Base-by-base conservation (phyloP, 2,113 vertebrate species). In the Psittacula cyanocephala region DNA sequence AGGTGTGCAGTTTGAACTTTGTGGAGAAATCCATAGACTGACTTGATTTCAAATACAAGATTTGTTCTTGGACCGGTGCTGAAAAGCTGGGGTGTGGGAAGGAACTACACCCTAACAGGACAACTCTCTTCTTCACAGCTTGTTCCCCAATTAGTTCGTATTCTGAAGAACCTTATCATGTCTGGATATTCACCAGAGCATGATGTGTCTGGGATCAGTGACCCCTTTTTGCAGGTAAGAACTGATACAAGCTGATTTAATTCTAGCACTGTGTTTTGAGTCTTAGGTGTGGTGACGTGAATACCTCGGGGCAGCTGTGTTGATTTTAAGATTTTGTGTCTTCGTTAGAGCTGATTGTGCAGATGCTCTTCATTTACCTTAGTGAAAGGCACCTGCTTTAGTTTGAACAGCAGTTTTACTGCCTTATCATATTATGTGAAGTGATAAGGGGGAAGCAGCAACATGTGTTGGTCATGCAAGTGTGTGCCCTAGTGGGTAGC, bases 111-210 rank as follows among this genome's bases (percentile, higher is more conserved):
- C 13, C 91, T 81, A 96, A 91, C 33, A 62, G 59, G 50, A 96
- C 76, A 67, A 94, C 64, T 96, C 37, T 98, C 89, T 91, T 98
- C 94, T 97, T 97, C 97, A 22, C 98, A 99, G 99, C 98, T 99
- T 94, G 99, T 99, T 96, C 99, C 99, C 94, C 99, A 99, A 69
- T 98, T 99, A 98, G 99, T 99, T 98, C 99, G 99, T 98, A 99
- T 99, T 97, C 97, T 99, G 97, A 99, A 99, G 98, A 99, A 99
- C 97, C 98, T 99, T 95, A 99, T 99, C 97, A 99, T 99, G 99
- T 99, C 99, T 93, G 99, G 99, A 91, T 99, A 99, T 96, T 99
- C 99, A 97, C 99, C 99, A 97, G 99, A 99, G 94, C 99, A 99
- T 96, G 99, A 99, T 81, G 99, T 99, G 96, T 99, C 99, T 72